phyloP scores from a whole-genome alignment of 2,888 invertebrate genomes.

The Meganola albula region DNA sequence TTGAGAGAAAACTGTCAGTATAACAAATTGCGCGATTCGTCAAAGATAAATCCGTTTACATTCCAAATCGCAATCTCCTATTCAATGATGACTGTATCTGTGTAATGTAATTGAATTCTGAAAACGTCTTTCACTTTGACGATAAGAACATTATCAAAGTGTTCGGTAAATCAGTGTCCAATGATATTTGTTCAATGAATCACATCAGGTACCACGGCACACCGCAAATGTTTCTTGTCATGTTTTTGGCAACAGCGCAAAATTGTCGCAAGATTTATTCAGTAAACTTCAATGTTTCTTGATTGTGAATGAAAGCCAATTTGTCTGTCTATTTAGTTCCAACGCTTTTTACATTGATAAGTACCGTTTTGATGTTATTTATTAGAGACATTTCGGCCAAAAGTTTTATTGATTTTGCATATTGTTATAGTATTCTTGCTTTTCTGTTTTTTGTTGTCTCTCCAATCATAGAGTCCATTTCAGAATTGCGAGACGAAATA shows the following conservation, averaged over 20 bases:
- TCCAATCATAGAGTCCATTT: too few relatives aligned
- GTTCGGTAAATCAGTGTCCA: conserved; percentile 20
- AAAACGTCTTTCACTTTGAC: too few relatives aligned
- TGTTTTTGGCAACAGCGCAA: conserved; percentile 23
- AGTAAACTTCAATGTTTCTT: conserved; percentile 12
- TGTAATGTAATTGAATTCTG: too few relatives aligned
- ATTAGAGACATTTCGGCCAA: background rate
- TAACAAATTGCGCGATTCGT: too few relatives aligned
- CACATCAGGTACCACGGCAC: conserved; percentile 11
- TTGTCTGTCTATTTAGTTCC: conserved; percentile 11
- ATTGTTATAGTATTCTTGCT: too few relatives aligned
- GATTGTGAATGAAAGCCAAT: conserved; percentile 11
- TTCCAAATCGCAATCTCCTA: too few relatives aligned
- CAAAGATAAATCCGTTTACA: too few relatives aligned
- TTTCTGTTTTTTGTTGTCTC: too few relatives aligned
- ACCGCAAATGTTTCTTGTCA: conserved; percentile 14
- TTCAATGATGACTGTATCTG: too few relatives aligned
- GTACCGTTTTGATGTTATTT: background rate
- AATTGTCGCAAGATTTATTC: conserved; percentile 16
- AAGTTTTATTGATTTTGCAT: background rate
- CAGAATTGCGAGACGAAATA: too few relatives aligned
- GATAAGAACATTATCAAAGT: conserved; percentile 18
- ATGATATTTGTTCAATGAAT: conserved; percentile 21
- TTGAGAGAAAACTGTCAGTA: too few relatives aligned
- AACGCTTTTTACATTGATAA: conserved; percentile 3